Percentiles rank a stretch among this genome's conserved stretches.
Conservation (phyloP, 2,113 vertebrate genomes). For the Fukomys damarensis region DNA sequence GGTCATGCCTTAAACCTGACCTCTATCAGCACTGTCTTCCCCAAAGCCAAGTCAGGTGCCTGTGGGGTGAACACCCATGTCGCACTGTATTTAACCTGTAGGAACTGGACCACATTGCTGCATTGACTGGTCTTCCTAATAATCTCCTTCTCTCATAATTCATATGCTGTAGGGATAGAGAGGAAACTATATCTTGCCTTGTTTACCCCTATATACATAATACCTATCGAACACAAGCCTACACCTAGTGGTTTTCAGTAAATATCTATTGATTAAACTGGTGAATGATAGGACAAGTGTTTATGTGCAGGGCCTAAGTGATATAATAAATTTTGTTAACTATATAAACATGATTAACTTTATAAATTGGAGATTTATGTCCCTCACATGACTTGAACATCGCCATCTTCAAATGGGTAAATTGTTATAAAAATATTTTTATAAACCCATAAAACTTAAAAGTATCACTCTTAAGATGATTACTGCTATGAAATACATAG, state of each 20-base stretch:
- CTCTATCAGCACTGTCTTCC: background rate
- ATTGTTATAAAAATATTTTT: background rate
- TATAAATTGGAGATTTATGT: background rate
- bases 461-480: conserved; percentile 30
- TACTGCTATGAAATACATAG: background rate
- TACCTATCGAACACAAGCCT: background rate
- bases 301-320: background rate
- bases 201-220: background rate
- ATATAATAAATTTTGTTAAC: background rate
- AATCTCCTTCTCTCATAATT: background rate
- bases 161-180: background rate
- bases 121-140: background rate
- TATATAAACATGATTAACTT: background rate
- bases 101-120: background rate
- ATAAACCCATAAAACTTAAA: background rate
- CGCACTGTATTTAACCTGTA: background rate
- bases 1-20: background rate
- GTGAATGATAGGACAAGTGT: background rate
- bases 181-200: background rate
- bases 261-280: background rate
- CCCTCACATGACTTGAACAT: background rate
- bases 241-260: background rate
- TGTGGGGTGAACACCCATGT: background rate
- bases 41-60: background rate
- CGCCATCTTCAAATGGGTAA: background rate